Evolutionary conservation across 2,797 vertebrate species (phyloP), one percentile per base, ranked within the genome.

Genomic region (Bradypus variegatus): DNA sequence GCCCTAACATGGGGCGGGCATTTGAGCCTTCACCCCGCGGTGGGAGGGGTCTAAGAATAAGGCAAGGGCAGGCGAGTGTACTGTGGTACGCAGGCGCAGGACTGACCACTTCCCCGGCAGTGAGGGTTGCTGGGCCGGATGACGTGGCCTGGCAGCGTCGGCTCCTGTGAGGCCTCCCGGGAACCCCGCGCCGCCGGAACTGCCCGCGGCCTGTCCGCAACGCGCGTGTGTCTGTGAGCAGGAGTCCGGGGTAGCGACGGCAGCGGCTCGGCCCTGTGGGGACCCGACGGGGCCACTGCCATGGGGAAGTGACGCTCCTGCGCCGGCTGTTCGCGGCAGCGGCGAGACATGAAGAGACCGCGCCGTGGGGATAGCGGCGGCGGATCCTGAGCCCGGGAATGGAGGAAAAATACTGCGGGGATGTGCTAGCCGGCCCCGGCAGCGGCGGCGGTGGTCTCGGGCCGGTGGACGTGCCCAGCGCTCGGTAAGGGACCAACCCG

Each of bases 371-470:
- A 48, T 84, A 85, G 92, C 58, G 89, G 93, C 75, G 84, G 48
- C 83, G 77, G 92, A 89, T 91, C 94, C 72, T 90, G 86, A 96
- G 90, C 60, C 78, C 92, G 69, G 89, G 94, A 72, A 99, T 99
- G 99, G 99, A 99, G 91, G 98, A 99, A 29, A 98, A 98, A 94
- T 99, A 99, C 98, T 98, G 98, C 96, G 98, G 98, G 95, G 99
- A 99, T 96, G 98, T 98, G 3, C 98, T 99, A 29, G 98, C 98
- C 53, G 97, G 97, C 87, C 97, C 98, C 90, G 98, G 98, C 21
- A 97, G 98, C 88, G 97, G 99, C 98, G 92, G 50, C 50, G 98
- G 98, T 25, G 97, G 98, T 89, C 98, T 99, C 94, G 99, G 99
- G 31, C 98, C 98, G 77, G 99, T 99, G 76, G 99, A 99, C 92